Base-by-base conservation (phyloP, 2,797 vertebrate species). In the Gorsachius magnificus region DNA sequence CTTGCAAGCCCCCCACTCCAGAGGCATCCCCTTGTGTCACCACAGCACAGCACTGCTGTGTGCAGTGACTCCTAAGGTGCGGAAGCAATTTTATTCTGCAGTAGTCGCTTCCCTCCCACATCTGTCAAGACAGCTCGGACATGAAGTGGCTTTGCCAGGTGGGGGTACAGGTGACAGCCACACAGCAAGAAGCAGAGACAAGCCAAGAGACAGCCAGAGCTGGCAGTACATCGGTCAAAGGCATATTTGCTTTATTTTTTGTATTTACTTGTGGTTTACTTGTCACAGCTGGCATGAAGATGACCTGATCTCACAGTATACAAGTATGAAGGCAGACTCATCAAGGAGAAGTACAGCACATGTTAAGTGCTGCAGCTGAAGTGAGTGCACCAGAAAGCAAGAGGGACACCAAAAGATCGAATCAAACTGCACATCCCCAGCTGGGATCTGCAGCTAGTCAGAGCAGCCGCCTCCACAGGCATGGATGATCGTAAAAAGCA, bases 21-120 rank as follows among this genome's bases (percentile, higher is more conserved):
- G 25, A 11, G 35, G 10, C 68, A 70, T 24, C 3, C 3, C n/a
- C 26, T 19, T 48, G 13, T 33, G 35, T 16, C 57, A 65, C 46
- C 72, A 51, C 10, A 28, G 45, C 41, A 38, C 0, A 0, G 10
- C 25, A 41, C n/a, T 43, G n/a, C 83, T 35, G n/a, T 0, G 0
- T 38, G 15, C 58, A 53, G 35, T 7, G 10, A 46, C 31, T 88
- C 75, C 43, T 43, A 57, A 24, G 16, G 56, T 2, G 1, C n/a
- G 2, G 21, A 77, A 80, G 18, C 5, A 7, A 13, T 54, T 58
- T 45, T 35, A 16, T 50, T 75, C 64, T 60, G 48, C 19, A 26
- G 18, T 9, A 64, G 38, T 63, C 68, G 36, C 38, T 50, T 61
- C 38, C 38, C 38, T 81, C n/a, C n/a, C 35, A 13, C 29, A 46